Conservation (phyloP, 2,797 vertebrate species). For the Cynopterus sphinx region DNA sequence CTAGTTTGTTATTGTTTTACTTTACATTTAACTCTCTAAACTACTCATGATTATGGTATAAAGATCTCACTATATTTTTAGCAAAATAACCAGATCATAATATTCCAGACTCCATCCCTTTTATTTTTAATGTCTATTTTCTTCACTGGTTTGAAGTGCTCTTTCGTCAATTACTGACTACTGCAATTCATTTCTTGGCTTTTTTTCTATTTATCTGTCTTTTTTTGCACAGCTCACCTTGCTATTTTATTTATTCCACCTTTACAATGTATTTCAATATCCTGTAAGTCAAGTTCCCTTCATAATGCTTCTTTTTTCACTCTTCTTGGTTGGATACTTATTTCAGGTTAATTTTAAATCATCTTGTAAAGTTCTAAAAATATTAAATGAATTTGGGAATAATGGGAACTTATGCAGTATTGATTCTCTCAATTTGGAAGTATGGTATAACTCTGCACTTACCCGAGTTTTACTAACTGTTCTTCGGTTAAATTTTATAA, state of each 20-base stretch:
- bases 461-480: background rate
- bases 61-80: background rate
- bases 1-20: background rate
- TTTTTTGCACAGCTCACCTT: background rate
- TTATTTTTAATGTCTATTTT: background rate
- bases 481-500: background rate
- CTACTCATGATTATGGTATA: background rate
- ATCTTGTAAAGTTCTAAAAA: background rate
- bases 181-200: background rate
- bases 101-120: background rate
- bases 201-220: background rate
- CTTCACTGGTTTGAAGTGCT: background rate
- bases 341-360: conserved; percentile 15
- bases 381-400: background rate
- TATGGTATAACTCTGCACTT: background rate
- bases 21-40: background rate
- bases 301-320: background rate
- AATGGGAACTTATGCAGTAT: background rate
- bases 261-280: background rate
- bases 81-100: background rate
- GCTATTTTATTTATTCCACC: background rate
- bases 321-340: background rate
- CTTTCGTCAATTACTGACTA: background rate
- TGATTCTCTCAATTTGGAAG: background rate
- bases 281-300: background rate